Conservation (phyloP, 2,113 vertebrate species). For the Todiramphus saurophagus region DNA sequence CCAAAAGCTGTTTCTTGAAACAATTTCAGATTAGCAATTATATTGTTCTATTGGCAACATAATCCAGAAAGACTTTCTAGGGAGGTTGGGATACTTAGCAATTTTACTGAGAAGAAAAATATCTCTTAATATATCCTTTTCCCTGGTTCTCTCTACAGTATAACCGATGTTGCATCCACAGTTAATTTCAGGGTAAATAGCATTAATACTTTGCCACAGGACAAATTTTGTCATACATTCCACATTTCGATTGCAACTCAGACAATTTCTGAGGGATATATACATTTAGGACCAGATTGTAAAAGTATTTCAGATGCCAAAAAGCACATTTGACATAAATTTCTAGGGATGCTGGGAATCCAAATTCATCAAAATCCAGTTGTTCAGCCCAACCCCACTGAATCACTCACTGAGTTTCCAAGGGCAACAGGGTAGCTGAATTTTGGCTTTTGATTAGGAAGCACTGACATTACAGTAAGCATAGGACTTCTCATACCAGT, state of each 20-base stretch:
- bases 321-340: not conserved
- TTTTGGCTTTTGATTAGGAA: not conserved
- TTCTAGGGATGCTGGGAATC: not conserved
- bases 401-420: not conserved
- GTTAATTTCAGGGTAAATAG: not conserved
- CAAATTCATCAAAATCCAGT: not conserved
- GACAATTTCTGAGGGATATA: not conserved
- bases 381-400: not conserved
- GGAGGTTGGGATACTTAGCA: not conserved
- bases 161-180: not conserved
- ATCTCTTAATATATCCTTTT: not conserved
- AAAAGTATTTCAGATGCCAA: constrained; percentile 10
- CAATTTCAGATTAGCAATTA: not conserved
- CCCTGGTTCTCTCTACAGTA: not conserved
- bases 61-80: not conserved
- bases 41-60: not conserved
- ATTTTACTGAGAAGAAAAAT: not conserved
- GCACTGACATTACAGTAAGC: rapidly evolving
- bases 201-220: not conserved
- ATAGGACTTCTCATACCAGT: not conserved
- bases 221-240: not conserved
- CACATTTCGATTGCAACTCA: not conserved
- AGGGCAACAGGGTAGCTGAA: not conserved
- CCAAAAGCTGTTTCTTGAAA: not conserved
- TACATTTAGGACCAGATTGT: not conserved